Percentiles rank a stretch among this genome's conserved stretches.
Evolutionary conservation across 2,113 vertebrate species (phyloP).

Genomic region (Manacus vitellinus): DNA sequence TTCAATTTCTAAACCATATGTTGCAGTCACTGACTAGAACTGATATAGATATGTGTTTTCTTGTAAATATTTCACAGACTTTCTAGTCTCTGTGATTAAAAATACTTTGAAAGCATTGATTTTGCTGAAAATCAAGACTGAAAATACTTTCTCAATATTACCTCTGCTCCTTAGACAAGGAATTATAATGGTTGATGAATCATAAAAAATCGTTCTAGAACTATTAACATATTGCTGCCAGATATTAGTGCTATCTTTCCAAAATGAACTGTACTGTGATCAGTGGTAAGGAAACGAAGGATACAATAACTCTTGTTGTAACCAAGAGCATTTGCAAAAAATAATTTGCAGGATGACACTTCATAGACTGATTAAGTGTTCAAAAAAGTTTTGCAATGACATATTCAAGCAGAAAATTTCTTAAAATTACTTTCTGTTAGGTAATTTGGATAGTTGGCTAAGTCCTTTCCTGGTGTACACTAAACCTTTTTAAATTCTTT

Average conservation of each 20-base stretch:
- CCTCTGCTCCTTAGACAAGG: slow-evolving; percentile 14
- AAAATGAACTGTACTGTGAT: background rate
- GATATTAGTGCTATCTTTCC: background rate
- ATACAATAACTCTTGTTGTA: background rate
- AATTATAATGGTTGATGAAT: slow-evolving; percentile 10
- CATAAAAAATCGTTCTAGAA: background rate
- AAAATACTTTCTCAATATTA: slow-evolving; percentile 17
- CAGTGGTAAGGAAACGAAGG: background rate
- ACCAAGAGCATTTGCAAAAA: background rate
- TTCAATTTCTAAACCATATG: slow-evolving; percentile 85
- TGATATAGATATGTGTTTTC: slow-evolving; percentile 52
- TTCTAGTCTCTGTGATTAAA: slow-evolving; percentile 38
- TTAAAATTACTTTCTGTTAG: background rate
- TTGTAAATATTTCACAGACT: slow-evolving; percentile 76
- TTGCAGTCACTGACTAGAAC: slow-evolving; percentile 72
- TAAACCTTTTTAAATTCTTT: background rate
- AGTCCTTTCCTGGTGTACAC: background rate
- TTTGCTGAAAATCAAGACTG: slow-evolving; percentile 43
- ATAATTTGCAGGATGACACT: background rate
- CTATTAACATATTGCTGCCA: background rate
- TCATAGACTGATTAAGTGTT: background rate
- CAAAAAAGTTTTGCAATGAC: background rate
- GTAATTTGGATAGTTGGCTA: background rate
- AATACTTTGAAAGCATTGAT: slow-evolving; percentile 61
- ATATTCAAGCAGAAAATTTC: background rate